Evolutionary conservation across 1,140 invertebrate genomes (phyloP).

Genomic region (Hylyphantes graminicola): DNA sequence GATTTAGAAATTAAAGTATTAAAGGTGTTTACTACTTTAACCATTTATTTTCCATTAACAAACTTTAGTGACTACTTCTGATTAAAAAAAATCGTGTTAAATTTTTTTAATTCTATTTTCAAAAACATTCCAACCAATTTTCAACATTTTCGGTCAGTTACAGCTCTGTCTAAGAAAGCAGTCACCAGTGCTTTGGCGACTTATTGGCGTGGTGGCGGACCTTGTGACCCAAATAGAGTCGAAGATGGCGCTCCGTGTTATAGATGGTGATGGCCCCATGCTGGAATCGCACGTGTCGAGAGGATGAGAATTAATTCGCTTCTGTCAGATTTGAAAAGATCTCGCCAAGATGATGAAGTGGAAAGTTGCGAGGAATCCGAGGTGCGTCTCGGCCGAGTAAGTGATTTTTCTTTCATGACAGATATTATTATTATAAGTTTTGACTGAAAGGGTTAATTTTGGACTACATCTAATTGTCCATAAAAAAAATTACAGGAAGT

Average conservation of each 20-base stretch:
- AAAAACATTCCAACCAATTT: too few species aligned
- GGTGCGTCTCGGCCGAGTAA: conserved; percentile 38
- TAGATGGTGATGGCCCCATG: not conserved
- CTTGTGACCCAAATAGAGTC: conserved; percentile 33
- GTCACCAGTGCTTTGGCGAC: conserved; percentile 16
- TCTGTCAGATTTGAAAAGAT: not conserved
- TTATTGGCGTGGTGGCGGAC: conserved; percentile 30
- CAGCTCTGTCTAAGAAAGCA: too few species aligned
- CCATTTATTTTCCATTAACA: too few species aligned
- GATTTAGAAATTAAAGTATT: too few species aligned
- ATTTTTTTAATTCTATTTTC: too few species aligned
- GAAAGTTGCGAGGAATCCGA: conserved; percentile 38
- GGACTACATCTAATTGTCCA: too few species aligned
- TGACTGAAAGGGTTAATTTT: too few species aligned
- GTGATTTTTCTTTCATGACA: not conserved
- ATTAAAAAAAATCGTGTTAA: too few species aligned
- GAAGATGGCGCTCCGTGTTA: not conserved
- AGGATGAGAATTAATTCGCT: not conserved
- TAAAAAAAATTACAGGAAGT: too few species aligned
- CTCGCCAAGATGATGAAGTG: conserved; percentile 44
- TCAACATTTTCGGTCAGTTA: too few species aligned
- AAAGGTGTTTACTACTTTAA: too few species aligned
- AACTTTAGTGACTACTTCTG: too few species aligned
- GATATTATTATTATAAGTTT: not conserved
- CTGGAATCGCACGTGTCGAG: conserved; percentile 1